A percentile compares a stretch with the other conserved stretches of the same genome.
Evolutionary conservation across 2,797 vertebrate species (phyloP).

Genomic region (Pangasius krempfi): DNA sequence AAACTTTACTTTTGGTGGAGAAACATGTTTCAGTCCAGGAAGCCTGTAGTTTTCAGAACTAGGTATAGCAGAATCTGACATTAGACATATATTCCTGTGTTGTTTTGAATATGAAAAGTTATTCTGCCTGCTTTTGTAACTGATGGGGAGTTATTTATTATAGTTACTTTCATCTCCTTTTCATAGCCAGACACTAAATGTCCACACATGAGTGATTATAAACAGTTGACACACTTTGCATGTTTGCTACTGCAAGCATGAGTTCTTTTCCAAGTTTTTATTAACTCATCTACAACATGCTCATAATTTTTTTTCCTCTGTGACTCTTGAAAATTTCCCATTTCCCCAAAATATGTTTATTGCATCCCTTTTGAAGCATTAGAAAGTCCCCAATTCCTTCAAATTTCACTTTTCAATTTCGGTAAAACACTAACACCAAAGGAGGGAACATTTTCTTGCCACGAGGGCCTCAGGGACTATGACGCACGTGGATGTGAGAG

Average conservation of each 20-base stretch:
- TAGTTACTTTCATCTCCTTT: not conserved
- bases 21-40: not conserved
- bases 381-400: not conserved
- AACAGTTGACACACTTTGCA: not conserved
- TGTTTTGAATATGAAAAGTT: not conserved
- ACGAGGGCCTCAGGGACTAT: not conserved
- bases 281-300: not conserved
- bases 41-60: not conserved
- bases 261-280: not conserved
- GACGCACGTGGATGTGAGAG: slow-evolving; percentile 6
- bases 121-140: not conserved
- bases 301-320: not conserved
- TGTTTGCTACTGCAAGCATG: not conserved
- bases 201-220: not conserved
- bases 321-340: not conserved
- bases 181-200: not conserved
- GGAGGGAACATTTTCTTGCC: not conserved
- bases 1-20: not conserved
- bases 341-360: not conserved
- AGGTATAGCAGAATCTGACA: not conserved
- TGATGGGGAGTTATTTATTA: not conserved
- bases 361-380: not conserved
- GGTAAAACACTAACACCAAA: not conserved
- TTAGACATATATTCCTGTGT: not conserved
- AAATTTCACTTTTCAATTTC: not conserved